A percentile compares a stretch with the other conserved stretches of the same genome.
These are phyloP conservation scores for Epicampocera succincta DNA, from an alignment of 2,888 invertebrate genomes.

Conservation along the genomic window DNA sequence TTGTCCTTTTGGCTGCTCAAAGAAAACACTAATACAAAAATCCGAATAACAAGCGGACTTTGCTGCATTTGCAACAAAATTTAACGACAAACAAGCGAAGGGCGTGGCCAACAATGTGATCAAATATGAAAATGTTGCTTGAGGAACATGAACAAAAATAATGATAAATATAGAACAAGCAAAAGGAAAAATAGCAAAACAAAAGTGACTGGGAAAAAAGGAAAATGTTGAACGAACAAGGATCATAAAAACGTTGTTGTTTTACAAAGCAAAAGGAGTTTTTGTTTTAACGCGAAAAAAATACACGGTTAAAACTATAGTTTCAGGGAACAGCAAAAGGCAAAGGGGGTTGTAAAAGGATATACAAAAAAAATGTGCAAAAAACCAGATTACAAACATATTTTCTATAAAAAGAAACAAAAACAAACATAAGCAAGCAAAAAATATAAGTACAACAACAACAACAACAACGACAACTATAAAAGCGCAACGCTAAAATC, in stretches of 20 bases:
- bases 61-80: conserved; percentile 38
- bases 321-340: background rate
- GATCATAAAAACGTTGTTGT: conserved; percentile 58
- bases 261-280: conserved; percentile 28
- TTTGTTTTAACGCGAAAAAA: conserved; percentile 16
- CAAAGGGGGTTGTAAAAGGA: conserved; percentile 42
- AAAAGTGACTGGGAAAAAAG: conserved; percentile 4
- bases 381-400: conserved; percentile 14
- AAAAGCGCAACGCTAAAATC: conserved; percentile 50
- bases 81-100: conserved; percentile 58
- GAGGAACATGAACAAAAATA: conserved; percentile 49
- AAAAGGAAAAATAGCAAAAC: conserved; percentile 35
- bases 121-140: conserved; percentile 64
- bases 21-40: background rate
- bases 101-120: conserved; percentile 61
- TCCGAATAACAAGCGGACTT: background rate
- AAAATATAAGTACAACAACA: background rate
- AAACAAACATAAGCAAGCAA: background rate
- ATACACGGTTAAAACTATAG: conserved; percentile 6
- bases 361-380: background rate
- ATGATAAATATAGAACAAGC: conserved; percentile 41
- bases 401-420: background rate
- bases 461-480: conserved; percentile 34
- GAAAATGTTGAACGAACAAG: conserved; percentile 33
- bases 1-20: background rate